Conservation (phyloP, 2,888 invertebrate genomes). For the Caenorhabditis doughertyi region DNA sequence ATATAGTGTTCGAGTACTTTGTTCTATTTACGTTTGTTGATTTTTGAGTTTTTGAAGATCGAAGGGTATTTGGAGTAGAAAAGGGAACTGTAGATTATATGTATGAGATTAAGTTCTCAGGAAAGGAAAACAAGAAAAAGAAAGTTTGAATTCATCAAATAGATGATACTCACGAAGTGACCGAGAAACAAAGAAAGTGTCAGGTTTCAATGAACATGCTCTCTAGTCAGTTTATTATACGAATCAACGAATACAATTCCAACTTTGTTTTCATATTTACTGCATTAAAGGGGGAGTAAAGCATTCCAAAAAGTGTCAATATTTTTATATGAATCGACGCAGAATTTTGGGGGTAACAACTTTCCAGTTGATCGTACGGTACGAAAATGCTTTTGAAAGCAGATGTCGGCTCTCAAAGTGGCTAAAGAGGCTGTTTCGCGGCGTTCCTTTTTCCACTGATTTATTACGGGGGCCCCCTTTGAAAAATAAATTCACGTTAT, state of each 20-base stretch:
- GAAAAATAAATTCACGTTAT: too few species aligned
- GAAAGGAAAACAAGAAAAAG: background rate
- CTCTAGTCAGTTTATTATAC: constrained; percentile 17
- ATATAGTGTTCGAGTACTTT: constrained; percentile 25
- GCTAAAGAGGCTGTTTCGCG: too few species aligned
- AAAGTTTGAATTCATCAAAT: background rate
- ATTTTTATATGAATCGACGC: too few species aligned
- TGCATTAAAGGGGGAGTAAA: too few species aligned
- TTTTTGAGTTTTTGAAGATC: constrained; percentile 5
- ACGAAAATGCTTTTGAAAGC: too few species aligned
- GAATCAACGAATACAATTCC: constrained; percentile 12
- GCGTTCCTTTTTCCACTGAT: too few species aligned
- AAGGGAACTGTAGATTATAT: background rate
- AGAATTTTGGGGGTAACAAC: too few species aligned
- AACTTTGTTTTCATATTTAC: background rate
- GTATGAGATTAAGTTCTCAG: background rate
- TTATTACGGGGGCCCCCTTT: too few species aligned
- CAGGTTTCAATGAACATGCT: constrained; percentile 34
- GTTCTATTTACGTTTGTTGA: background rate
- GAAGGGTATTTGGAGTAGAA: background rate
- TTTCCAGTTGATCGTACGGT: too few species aligned
- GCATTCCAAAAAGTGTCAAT: too few species aligned
- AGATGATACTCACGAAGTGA: constrained; percentile 35
- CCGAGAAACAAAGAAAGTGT: constrained; percentile 36
- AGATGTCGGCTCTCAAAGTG: too few species aligned